Base-by-base conservation (phyloP, 1,140 invertebrate genomes). In the Habropoda laboriosa region DNA sequence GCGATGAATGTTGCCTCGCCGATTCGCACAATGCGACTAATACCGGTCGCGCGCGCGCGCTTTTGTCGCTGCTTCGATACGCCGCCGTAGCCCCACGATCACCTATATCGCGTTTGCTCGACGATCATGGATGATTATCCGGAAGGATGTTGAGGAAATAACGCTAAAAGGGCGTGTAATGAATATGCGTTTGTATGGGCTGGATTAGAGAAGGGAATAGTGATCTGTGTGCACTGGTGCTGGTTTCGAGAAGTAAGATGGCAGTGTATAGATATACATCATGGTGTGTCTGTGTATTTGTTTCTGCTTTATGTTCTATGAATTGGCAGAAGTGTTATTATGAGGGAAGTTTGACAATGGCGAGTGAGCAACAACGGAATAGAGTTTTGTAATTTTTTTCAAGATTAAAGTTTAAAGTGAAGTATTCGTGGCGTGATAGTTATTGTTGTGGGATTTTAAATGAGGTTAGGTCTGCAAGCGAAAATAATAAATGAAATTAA, bases 1-100 rank as follows among this genome's bases (percentile, higher is more conserved):
- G 45, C 55, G 18, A 57, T 49, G 35, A 12, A 40, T 42, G 73
- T 68, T 32, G 51, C 42, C 24, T 49, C 40, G 35, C 16, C 42
- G 38, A 40, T 57, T 42, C 51, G 51, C 66, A 78, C 75, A 78
- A 71, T 70, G 66, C 53, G 42, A 40, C 42, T 78, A 71, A 58
- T 78, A 49, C 66, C 42, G 49, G 24, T 45, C 30, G 38, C 51
- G 18, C 24, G 24, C 32, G 8, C 53, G 12, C n/a, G 51, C 74
- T 68, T 40, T 75, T 64, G 45, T 75, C 27, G n/a, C 13, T 42
- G 35, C n/a, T 42, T 24, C 35, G 24, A 24, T 30, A 42, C 21
- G 60, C 24, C 4, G 24, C 53, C 21, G n/a, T n/a, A n/a, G n/a
- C n/a, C n/a, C n/a, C n/a, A n/a, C n/a, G n/a, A n/a, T n/a, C n/a